Evolutionary conservation across 1,140 invertebrate species (phyloP).

Genomic region (Magallana angulata): DNA sequence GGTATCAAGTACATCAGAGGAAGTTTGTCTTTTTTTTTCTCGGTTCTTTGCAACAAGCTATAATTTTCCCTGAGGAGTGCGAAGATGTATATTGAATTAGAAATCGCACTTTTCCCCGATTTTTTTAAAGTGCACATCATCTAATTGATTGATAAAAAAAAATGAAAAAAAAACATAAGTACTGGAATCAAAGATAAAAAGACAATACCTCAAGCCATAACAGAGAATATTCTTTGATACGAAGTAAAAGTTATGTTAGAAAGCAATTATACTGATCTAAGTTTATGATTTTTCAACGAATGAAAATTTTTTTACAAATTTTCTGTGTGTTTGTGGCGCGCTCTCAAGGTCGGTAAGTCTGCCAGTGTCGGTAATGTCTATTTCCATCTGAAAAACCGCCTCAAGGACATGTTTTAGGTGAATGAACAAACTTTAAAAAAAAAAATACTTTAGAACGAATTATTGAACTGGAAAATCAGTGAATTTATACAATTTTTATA

Average conservation of each 20-base stretch:
- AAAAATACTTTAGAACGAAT: too few relatives aligned
- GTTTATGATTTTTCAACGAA: not conserved
- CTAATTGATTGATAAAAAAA: constrained; percentile 2
- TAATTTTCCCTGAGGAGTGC: too few relatives aligned
- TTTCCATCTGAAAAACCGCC: not conserved
- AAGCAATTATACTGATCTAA: not conserved
- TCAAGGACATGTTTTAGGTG: too few relatives aligned
- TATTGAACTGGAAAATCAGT: too few relatives aligned
- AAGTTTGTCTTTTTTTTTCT: too few relatives aligned
- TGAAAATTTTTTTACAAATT: not conserved
- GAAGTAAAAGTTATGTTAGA: not conserved
- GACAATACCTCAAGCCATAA: not conserved
- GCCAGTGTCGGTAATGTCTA: not conserved
- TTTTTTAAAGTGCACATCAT: not conserved
- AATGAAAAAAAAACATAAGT: not conserved
- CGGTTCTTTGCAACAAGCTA: too few relatives aligned
- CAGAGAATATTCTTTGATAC: not conserved
- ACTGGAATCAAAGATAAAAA: not conserved
- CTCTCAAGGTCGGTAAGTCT: not conserved
- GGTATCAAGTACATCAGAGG: too few relatives aligned
- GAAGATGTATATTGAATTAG: too few relatives aligned
- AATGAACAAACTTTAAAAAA: too few relatives aligned
- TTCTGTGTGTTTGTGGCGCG: not conserved
- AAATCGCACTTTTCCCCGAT: not conserved
- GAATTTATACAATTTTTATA: not conserved